Evolutionary conservation across 2,888 invertebrate species (phyloP), one percentile per base, ranked within the genome.

Genomic region (Crioceris asparagi): DNA sequence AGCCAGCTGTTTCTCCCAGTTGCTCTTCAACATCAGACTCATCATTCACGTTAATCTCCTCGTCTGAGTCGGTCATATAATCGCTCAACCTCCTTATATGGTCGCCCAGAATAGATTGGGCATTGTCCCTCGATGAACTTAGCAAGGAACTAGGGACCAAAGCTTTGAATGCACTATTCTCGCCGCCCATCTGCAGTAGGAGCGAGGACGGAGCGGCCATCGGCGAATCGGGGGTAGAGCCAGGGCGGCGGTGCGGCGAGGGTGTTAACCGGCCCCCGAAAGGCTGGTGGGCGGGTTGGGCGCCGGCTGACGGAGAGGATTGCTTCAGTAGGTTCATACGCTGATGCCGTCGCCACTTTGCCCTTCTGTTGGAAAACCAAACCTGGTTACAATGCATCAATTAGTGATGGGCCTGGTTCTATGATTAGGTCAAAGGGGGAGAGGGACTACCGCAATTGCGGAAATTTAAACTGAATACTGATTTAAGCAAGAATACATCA

Each of bases 291-390:
- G 61, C 54, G 21, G 33, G 17, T 36, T 54, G 53, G 49, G 51
- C 54, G 46, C 55, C 53, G 44, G 50, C 44, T 15, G 49, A 54
- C 31, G 64, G 64, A 18, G 69, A 67, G 62, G 80, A 77, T 60
- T 84, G 82, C 68, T 87, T 87, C 69, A 88, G 77, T 59, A 87
- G 78, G 70, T 84, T 88, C 86, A 91, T 88, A 67, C 91, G 83
- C 69, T 92, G 91, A 70, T 92, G 91, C 63, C 92, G 85, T 68
- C 92, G 82, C 91, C 91, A 92, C 77, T 92, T 92, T 71, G 92
- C 92, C 75, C 92, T 84, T 84, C 92, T 88, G 84, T 92, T 92
- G 79, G 91, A 92, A 87, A 92, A 92, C 92, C 92, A 92, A 82
- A 92, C 92, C 92, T 92, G 84, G 80, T 82, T 61, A 56, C 52